Evolutionary conservation across 2,888 invertebrate species (phyloP), one percentile per base, ranked within the genome.

Genomic region (Pollenia labialis): DNA sequence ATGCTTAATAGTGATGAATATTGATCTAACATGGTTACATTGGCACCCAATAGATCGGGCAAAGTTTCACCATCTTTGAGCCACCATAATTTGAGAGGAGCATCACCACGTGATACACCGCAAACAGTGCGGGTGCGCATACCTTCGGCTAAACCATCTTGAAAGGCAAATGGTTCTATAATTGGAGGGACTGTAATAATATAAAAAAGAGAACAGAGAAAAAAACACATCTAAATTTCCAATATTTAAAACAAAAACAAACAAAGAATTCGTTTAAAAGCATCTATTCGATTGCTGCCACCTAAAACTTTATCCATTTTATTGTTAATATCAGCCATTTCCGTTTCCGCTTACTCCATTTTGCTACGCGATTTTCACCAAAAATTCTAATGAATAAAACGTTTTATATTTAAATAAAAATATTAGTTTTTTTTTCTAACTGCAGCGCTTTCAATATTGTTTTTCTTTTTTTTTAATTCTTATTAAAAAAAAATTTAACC

Each of bases 161-260:
- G 96, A 95, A 96, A 96, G 94, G 95, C 95, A 95, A 97, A 96
- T 94, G 96, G 96, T 95, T 96, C 96, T 95, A 97, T 96, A 95
- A 96, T 96, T 94, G 96, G 96, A 94, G 96, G 96, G 95, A 96
- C 96, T 96, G 96, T 93, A 94, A 94, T 90, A 87, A 89, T 64
- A 90, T 86, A 75, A 79, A 74, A 81, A 84, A 71, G 48, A 86
- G 56, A 87, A 79, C 44, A 81, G 74, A 87, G 72, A 86, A 76
- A 79, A 64, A 69, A 71, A 80, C 75, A 81, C 23, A 58, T 72
- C 85, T 83, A 77, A 84, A 85, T 83, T 50, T 81, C 66, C 69
- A 64, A 84, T 81, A 77, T 81, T 44, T 44, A 76, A 85, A 84
- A 54, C 14, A 71, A 50, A 14, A 54, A 46, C 62, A 81, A 64